phyloP scores from a whole-genome alignment of 23 tunicate species.

The Oikopleura dioica region DNA sequence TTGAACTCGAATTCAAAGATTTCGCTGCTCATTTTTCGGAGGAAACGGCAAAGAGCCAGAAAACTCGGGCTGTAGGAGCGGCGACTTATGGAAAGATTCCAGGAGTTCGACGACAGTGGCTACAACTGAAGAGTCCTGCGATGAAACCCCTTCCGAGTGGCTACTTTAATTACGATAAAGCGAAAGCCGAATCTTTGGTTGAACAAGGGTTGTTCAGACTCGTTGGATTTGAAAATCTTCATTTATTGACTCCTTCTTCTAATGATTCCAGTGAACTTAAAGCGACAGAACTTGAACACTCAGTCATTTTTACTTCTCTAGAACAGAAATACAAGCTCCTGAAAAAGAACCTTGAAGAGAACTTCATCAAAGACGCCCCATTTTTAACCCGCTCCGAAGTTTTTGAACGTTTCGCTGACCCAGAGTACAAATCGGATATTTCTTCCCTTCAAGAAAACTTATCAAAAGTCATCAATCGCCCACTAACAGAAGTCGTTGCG shows the following conservation, averaged over 20 bases:
- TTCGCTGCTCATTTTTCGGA: not conserved
- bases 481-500: not conserved
- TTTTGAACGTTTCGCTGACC: not conserved
- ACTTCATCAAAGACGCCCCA: not conserved
- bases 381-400: not conserved
- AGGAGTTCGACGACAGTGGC: no score
- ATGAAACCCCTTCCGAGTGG: not conserved
- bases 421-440: not conserved
- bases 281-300: not conserved
- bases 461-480: not conserved
- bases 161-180: not conserved
- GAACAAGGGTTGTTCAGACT: not conserved
- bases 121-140: not conserved
- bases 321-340: not conserved
- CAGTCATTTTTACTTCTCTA: no score
- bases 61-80: not conserved
- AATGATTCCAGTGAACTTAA: not conserved
- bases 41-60: not conserved
- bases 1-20: not conserved
- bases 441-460: not conserved
- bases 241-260: not conserved
- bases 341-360: not conserved
- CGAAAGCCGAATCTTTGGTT: not conserved
- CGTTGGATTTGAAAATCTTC: not conserved
- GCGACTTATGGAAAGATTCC: no score